Evolutionary conservation across 2,797 vertebrate species (phyloP), one percentile per base, ranked within the genome.

Genomic region (Sebastes matsubarae): DNA sequence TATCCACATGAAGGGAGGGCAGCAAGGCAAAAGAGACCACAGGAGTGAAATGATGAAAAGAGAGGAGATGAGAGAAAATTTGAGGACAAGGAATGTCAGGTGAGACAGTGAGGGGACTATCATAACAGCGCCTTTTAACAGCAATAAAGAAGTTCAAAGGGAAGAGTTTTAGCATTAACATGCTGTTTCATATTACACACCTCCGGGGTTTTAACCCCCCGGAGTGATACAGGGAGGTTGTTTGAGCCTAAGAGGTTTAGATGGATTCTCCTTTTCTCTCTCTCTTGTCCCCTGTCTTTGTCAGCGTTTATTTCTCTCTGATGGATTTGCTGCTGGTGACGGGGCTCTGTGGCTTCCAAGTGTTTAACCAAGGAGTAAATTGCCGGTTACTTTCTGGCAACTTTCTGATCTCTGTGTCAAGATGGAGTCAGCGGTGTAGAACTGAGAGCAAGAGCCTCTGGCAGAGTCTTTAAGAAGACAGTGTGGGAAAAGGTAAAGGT

Each of bases 301-400:
- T 93, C 91, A 90, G 88, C 77, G 7, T 82, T 92, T 91, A 82
- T 88, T 91, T 82, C 82, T 72, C 72, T 83, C 72, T 77, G 89
- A 83, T 87, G 83, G 84, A 88, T 89, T 90, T 89, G 88, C 86
- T 85, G 71, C 87, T 76, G 76, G 84, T 89, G 87, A 89, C 81
- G 68, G 55, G 75, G 65, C 88, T 86, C 80, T 63, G 69, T 87
- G 89, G 83, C 87, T 90, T 89, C 84, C 76, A 87, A 81, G 82
- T 92, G 90, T 89, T 93, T 92, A 94, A 93, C 91, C 89, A 92
- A 88, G 90, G 88, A 91, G 87, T 84, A 94, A 94, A 94, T 94
- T 93, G 87, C 65, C 13, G 72, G 87, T 88, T 89, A 87, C 83
- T 85, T 91, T 79, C 88, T 70, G 76, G 80, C 87, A 88, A 92